A percentile compares a stretch with the other conserved stretches of the same genome.
Conservation (phyloP, 2,113 vertebrate genomes). For the Candoia aspera region DNA sequence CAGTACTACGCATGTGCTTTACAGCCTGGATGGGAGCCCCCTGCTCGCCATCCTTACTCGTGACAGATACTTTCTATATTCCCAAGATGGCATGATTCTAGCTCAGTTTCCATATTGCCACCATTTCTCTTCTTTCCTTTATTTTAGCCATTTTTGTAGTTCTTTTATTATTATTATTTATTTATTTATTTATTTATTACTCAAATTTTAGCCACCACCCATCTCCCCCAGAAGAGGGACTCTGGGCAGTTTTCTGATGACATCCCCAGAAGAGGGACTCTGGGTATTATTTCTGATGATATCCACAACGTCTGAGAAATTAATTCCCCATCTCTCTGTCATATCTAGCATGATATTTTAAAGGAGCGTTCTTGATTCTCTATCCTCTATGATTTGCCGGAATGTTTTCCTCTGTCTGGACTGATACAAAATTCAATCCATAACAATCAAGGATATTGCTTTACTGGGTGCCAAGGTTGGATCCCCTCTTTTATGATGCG, state of each 20-base stretch:
- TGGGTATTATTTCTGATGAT: not conserved
- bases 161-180: not conserved
- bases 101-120: not conserved
- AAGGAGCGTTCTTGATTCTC: not conserved
- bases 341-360: not conserved
- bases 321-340: not conserved
- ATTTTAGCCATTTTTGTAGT: not conserved
- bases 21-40: too few species aligned
- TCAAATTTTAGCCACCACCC: too few species aligned
- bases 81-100: not conserved
- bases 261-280: too few species aligned
- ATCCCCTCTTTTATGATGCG: not conserved
- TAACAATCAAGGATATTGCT: not conserved
- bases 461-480: not conserved
- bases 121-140: not conserved
- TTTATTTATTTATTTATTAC: too few species aligned
- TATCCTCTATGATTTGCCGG: not conserved
- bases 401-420: not conserved
- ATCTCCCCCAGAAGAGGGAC: too few species aligned
- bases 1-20: too few species aligned
- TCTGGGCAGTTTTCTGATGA: too few species aligned
- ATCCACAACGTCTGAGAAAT: not conserved
- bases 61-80: not conserved
- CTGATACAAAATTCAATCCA: not conserved
- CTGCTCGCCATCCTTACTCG: too few species aligned